Evolutionary conservation across 2,113 vertebrate genomes (phyloP).

Genomic region (Pollachius pollachius): DNA sequence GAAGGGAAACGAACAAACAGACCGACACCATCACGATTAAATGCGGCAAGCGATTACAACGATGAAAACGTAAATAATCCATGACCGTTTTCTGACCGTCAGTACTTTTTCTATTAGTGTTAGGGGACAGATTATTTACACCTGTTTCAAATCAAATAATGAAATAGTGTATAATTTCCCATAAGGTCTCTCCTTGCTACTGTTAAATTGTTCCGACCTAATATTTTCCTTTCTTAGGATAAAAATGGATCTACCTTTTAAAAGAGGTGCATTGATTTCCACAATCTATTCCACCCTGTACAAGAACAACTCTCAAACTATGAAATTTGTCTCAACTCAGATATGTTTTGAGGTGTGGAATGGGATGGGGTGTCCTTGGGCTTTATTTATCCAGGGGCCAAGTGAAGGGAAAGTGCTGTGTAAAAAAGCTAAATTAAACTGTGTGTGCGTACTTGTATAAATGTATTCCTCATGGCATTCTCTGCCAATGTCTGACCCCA

Average conservation of each 20-base stretch:
- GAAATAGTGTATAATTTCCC: too few relatives aligned
- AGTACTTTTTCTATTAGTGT: too few relatives aligned
- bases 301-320: not conserved
- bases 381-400: slow-evolving; percentile 38
- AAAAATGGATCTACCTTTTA: not conserved
- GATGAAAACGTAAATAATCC: too few relatives aligned
- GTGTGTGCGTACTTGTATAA: slow-evolving; percentile 24
- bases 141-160: too few relatives aligned
- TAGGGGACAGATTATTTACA: too few relatives aligned
- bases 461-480: slow-evolving; percentile 48
- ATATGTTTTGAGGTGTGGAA: not conserved
- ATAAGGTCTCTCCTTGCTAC: too few relatives aligned
- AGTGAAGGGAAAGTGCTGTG: slow-evolving; percentile 21
- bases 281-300: not conserved
- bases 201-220: too few relatives aligned
- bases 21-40: too few relatives aligned
- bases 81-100: too few relatives aligned
- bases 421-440: slow-evolving; percentile 35
- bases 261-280: not conserved
- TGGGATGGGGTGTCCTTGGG: slow-evolving; percentile 47
- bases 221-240: too few relatives aligned
- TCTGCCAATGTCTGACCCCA: slow-evolving; percentile 43
- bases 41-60: too few relatives aligned
- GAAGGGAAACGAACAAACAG: too few relatives aligned
- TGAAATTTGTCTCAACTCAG: slow-evolving; percentile 18